Base-by-base conservation (phyloP, 2,113 vertebrate species). In the Synchiropus splendidus region DNA sequence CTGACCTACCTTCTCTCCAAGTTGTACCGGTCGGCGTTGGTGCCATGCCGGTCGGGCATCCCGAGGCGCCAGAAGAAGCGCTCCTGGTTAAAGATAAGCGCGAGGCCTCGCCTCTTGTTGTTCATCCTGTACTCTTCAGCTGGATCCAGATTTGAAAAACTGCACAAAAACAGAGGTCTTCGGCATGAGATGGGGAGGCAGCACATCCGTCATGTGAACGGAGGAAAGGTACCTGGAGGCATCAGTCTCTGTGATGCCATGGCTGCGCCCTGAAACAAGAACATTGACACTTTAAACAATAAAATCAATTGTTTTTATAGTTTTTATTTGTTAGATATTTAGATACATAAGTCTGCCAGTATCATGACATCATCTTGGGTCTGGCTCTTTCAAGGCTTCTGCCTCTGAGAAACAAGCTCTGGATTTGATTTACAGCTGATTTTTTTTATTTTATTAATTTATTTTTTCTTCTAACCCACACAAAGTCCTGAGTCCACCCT, bases 71-170 rank as follows among this genome's bases (percentile, higher is more conserved):
- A 97, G 48, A 9, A 87, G 66, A 98, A 99, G 16, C 10, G 51
- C 59, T 99, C 95, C 0, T 99, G 92, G 70, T 98, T 99, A 67
- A 99, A 99, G 63, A 99, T 90, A 2, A 99, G 75, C 0, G 91
- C 95, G 6, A 85, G 13, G 30, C 95, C 95, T 72, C 95, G 83
- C 39, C 66, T 81, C 37, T 56, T 83, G 56, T 92, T 79, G 61
- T 79, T 77, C 94, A 92, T 98, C 57, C 80, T 89, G 77, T 98
- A 99, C 62, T 89, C 82, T 48, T 78, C 70, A 11, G 57, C 51
- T 2, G 89, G 89, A 57, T 96, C 87, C 31, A 89, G 32, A 17
- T 34, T 21, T 3, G 61, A 51, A 9, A 56, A 77, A 54, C 67
- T 74, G 31, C 11, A 6, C 16, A 10, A 12, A 6, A 8, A 18